Evolutionary conservation across 1,140 invertebrate genomes (phyloP).

Genomic region (Lethrus apterus): DNA sequence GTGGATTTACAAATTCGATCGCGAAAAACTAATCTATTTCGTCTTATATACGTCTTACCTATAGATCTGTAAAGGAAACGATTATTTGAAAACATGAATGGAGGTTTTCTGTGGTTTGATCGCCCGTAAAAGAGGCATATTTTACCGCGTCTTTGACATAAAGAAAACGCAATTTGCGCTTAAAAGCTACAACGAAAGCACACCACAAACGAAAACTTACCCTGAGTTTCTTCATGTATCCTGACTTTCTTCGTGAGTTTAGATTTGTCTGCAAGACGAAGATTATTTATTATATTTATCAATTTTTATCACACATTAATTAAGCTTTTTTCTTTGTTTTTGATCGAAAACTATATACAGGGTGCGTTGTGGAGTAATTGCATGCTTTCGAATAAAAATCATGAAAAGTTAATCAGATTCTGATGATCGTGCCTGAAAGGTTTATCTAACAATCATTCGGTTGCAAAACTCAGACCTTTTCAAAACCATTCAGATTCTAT

Average conservation of each 20-base stretch:
- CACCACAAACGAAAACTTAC: slow-evolving; percentile 21
- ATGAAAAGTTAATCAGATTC: background rate
- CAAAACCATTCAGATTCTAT: too few species aligned
- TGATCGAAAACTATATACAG: too few species aligned
- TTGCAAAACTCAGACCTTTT: too few species aligned
- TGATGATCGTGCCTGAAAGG: background rate
- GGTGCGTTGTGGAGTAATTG: too few species aligned
- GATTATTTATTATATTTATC: background rate
- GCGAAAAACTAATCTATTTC: too few species aligned
- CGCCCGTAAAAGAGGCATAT: too few species aligned
- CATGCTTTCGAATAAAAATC: too few species aligned
- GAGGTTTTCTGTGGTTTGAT: background rate
- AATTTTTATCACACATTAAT: background rate
- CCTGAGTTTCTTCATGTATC: slow-evolving; percentile 26
- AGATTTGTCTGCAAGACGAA: slow-evolving; percentile 23
- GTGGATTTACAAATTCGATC: too few species aligned
- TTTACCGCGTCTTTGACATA: too few species aligned
- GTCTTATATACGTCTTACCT: background rate
- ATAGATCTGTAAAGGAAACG: background rate
- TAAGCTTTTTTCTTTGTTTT: background rate
- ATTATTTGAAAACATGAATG: background rate
- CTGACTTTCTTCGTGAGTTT: slow-evolving; percentile 22
- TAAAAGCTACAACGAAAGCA: background rate
- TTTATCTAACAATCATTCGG: background rate
- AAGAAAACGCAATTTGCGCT: too few species aligned